Evolutionary conservation across 2,888 invertebrate genomes (phyloP), one percentile per base, ranked within the genome.

Genomic region (Hyposoter didymator): DNA sequence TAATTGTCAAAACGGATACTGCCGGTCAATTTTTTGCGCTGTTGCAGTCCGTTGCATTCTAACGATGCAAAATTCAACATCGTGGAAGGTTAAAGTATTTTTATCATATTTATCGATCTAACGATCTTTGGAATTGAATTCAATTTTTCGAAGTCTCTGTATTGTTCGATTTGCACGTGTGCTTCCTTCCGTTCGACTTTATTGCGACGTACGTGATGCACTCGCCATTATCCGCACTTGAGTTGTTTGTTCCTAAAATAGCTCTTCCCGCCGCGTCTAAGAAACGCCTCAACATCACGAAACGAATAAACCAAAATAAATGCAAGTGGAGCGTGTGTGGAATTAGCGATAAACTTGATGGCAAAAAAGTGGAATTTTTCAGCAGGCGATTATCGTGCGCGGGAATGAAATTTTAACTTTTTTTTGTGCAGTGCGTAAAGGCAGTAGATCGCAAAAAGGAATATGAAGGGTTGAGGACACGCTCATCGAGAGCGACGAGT

Each of bases 221-320:
- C 78, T 39, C 78, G 39, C 74, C 74, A 85, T 85, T 85, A 82
- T 82, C 82, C 84, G 78, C 70, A 74, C 78, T 69, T 78, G 64
- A 67, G 49, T 78, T 78, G 73, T 59, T 78, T 78, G 73, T 59
- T 76, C 80, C 76, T 59, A 74, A 70, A 59, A 47, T 73, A 45
- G 72, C 62, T 72, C 32, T 49, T 47, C 62, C 35, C 49, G 49
- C 49, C 28, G 17, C 32, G 52, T 72, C 45, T 17, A 39, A 10
- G 35, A 52, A 66, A 67, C 12, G 67, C 17, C 10, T 55, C 5
- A 28, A 49, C 5, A 45, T n/a, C 10, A n/a, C 22, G 43, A 19
- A 32, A 73, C 10, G 10, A 10, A 49, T 49, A 17, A 14, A 47
- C 14, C 12, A 4, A 22, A 8, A 55, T 22, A 2, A 22, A 22